A percentile compares a stretch with the other conserved stretches of the same genome.
Conservation (phyloP, 2,113 vertebrate species). For the Stomatorhinus ivindoensis region DNA sequence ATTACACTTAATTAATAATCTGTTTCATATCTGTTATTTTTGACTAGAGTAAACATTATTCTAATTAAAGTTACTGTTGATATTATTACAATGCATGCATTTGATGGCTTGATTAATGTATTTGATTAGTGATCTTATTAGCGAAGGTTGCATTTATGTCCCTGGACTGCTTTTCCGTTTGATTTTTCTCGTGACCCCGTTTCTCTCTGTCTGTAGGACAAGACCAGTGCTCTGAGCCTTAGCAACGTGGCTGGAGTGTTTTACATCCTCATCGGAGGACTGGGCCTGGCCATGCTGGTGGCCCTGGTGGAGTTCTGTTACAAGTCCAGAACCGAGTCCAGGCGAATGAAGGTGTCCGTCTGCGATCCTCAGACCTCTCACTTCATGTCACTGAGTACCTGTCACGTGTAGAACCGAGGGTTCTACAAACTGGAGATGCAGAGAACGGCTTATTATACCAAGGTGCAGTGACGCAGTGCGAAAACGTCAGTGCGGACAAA, state of each 20-base stretch:
- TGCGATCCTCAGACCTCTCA: constrained; percentile 5
- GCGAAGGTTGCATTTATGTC: background rate
- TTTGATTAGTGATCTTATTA: background rate
- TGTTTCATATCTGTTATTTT: background rate
- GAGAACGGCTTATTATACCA: background rate
- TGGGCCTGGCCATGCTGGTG: constrained; percentile 96
- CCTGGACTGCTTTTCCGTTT: no score
- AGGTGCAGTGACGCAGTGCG: background rate
- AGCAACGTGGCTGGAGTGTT: constrained; percentile 97
- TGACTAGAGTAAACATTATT: background rate
- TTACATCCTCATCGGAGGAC: constrained; percentile 96
- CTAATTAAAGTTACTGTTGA: background rate
- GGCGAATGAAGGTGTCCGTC: constrained; percentile 88
- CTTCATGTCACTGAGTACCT: background rate
- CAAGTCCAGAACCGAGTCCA: constrained; percentile 93
- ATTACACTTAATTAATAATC: background rate
- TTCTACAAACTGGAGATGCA: background rate
- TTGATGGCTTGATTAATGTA: background rate
- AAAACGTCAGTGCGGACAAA: background rate
- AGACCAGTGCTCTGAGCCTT: constrained; percentile 93
- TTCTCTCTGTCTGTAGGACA: constrained; percentile 72
- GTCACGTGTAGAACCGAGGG: background rate
- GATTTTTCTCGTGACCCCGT: constrained; percentile 26
- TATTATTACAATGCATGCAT: background rate
- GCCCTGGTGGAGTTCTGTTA: constrained; percentile 99